Percentiles rank a stretch among this genome's conserved stretches.
These are phyloP conservation scores for Phrynocephalus versicolor DNA, from an alignment of 2,113 vertebrate species.

Conservation along the genomic window DNA sequence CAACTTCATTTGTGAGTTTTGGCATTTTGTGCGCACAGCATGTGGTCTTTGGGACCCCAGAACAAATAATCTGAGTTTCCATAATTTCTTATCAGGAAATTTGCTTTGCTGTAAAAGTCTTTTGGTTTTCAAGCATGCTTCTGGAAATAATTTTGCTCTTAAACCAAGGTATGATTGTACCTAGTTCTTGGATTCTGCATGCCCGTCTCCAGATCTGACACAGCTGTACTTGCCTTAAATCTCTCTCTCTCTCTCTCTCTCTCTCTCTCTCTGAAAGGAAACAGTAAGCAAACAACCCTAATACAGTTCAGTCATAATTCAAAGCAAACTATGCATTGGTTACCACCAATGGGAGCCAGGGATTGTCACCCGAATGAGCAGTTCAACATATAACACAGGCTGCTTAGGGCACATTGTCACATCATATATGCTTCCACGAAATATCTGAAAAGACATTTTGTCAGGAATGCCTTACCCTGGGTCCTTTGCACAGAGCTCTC, in stretches of 20 bases:
- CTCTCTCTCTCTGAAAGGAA: not conserved
- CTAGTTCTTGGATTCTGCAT: not conserved
- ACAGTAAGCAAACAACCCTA: not conserved
- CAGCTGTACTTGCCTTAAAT: too few relatives aligned
- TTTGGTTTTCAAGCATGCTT: too few relatives aligned
- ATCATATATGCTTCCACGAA: not conserved
- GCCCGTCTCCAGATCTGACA: not conserved
- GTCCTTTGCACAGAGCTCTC: not conserved
- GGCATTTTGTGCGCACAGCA: too few relatives aligned
- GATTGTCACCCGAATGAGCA: not conserved
- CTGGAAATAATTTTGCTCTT: too few relatives aligned
- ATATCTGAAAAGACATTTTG: not conserved
- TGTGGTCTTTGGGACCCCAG: too few relatives aligned
- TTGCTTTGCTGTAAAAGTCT: too few relatives aligned
- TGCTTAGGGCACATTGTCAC: slow-evolving; percentile 13
- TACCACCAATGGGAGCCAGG: not conserved
- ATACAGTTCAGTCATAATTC: not conserved
- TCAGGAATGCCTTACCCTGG: not conserved
- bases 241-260: too few relatives aligned
- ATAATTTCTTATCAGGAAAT: too few relatives aligned
- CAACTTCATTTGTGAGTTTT: too few relatives aligned
- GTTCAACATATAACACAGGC: not conserved
- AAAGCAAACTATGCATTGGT: not conserved
- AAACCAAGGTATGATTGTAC: too few relatives aligned
- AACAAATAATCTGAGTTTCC: too few relatives aligned